These are phyloP conservation scores for Erethizon dorsatum DNA, from an alignment of 2,797 vertebrate species.

Conservation along the genomic window DNA sequence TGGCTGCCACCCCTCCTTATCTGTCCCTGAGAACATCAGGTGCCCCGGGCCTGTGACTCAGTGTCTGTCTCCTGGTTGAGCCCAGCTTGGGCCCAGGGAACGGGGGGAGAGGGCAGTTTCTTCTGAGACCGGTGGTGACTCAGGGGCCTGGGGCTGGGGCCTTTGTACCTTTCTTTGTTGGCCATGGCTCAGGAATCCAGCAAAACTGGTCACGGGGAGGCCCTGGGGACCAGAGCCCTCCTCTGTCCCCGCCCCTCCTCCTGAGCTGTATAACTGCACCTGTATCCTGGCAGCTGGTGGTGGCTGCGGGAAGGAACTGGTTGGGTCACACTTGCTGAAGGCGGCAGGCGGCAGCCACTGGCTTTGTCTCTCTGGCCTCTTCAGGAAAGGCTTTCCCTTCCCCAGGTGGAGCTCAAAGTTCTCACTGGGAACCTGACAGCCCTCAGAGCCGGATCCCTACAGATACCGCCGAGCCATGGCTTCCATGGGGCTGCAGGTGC, in stretches of 20 bases:
- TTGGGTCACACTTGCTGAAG: neutral
- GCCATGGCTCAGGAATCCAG: constrained; percentile 88
- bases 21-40: neutral
- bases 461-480: constrained; percentile 89
- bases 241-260: constrained; percentile 65
- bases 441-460: neutral
- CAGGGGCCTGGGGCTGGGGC: constrained; percentile 74
- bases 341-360: neutral
- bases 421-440: neutral
- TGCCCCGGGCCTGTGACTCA: constrained; percentile 73
- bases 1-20: neutral
- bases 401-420: neutral
- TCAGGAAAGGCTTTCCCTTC: neutral
- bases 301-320: neutral
- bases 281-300: neutral
- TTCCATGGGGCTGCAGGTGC: constrained; percentile 96
- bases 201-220: constrained; percentile 89
- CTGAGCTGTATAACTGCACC: constrained; percentile 87
- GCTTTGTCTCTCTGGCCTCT: neutral
- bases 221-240: constrained; percentile 53
- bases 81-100: constrained; percentile 45
- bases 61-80: constrained; percentile 69
- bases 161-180: constrained; percentile 71
- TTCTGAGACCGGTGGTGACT: constrained; percentile 76
- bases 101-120: constrained; percentile 77